Percentiles rank a stretch among this genome's conserved stretches.
Evolutionary conservation across 2,888 invertebrate genomes (phyloP).

Genomic region (Ectobius pallidus): DNA sequence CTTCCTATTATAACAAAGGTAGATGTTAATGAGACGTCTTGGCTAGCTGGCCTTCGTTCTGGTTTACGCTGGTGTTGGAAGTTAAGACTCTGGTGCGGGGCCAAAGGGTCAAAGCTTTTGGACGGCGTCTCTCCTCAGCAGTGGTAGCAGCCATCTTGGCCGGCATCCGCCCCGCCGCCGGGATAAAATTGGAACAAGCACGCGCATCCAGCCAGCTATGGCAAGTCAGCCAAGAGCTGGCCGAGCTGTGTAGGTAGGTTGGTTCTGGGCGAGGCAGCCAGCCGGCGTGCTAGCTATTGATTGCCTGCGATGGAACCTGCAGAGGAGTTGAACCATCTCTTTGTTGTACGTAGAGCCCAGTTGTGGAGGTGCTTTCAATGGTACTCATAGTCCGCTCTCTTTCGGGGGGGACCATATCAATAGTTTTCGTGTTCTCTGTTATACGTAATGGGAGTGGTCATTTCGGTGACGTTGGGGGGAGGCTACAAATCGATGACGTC

Average conservation of each 20-base stretch:
- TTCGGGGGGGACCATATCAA: neutral
- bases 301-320: conserved; percentile 31
- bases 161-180: neutral
- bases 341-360: neutral
- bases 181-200: conserved; percentile 24
- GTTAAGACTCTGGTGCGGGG: conserved; percentile 13
- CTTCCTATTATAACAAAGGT: too few species aligned
- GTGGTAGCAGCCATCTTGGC: conserved; percentile 22
- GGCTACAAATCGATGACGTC: too few species aligned
- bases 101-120: conserved; percentile 22
- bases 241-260: conserved; percentile 22
- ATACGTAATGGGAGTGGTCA: neutral
- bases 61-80: neutral
- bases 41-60: neutral
- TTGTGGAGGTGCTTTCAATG: neutral
- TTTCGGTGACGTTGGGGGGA: too few species aligned
- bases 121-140: conserved; percentile 20
- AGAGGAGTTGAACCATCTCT: conserved; percentile 19
- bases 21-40: neutral
- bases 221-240: conserved; percentile 22
- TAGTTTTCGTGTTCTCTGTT: neutral
- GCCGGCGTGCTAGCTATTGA: conserved; percentile 26
- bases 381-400: neutral
- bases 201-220: conserved; percentile 22
- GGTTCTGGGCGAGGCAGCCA: conserved; percentile 28